A percentile compares a stretch with the other conserved stretches of the same genome.
phyloP scores from a whole-genome alignment of 1,140 invertebrate genomes.

The Tyrophagus putrescentiae region DNA sequence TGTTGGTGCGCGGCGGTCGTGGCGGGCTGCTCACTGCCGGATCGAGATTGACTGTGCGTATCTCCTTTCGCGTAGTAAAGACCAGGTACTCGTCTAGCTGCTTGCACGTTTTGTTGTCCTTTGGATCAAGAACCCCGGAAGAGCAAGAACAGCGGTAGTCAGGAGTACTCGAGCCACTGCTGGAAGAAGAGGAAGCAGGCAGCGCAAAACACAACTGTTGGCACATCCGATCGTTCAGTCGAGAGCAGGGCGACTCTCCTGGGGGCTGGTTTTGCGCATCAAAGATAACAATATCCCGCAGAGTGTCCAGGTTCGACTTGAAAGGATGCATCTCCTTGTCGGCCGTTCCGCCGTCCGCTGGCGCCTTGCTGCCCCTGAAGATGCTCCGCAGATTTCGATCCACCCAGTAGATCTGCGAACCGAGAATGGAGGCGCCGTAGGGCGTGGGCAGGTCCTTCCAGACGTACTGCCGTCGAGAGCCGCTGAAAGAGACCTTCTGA shows the following conservation, averaged over 20 bases:
- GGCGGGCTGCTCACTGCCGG: slow-evolving; percentile 60
- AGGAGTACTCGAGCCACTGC: background rate
- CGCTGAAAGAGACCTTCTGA: slow-evolving; percentile 43
- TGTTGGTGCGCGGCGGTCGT: slow-evolving; percentile 67
- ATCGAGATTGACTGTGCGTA: slow-evolving; percentile 66
- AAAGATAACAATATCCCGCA: slow-evolving; percentile 77
- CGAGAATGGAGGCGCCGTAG: slow-evolving; percentile 73
- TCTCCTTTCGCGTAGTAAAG: slow-evolving; percentile 78
- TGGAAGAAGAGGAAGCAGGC: slow-evolving; percentile 36
- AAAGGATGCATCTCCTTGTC: slow-evolving; percentile 49
- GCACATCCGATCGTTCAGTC: slow-evolving; percentile 68
- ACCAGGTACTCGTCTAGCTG: slow-evolving; percentile 62
- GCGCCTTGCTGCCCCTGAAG: slow-evolving; percentile 41
- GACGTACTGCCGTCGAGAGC: slow-evolving; percentile 47
- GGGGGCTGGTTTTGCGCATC: slow-evolving; percentile 68
- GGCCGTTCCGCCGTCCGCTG: background rate
- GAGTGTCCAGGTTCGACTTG: slow-evolving; percentile 60
- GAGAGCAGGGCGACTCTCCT: slow-evolving; percentile 51
- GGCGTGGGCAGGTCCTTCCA: slow-evolving; percentile 79
- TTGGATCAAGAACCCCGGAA: slow-evolving; percentile 51
- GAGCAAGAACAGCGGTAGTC: slow-evolving; percentile 75
- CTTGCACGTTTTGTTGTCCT: slow-evolving; percentile 47
- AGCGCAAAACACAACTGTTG: slow-evolving; percentile 89
- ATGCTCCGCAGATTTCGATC: slow-evolving; percentile 79
- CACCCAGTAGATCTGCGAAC: slow-evolving; percentile 75